Evolutionary conservation across 2,113 vertebrate species (phyloP), one percentile per base, ranked within the genome.

Genomic region (Merops nubicus): DNA sequence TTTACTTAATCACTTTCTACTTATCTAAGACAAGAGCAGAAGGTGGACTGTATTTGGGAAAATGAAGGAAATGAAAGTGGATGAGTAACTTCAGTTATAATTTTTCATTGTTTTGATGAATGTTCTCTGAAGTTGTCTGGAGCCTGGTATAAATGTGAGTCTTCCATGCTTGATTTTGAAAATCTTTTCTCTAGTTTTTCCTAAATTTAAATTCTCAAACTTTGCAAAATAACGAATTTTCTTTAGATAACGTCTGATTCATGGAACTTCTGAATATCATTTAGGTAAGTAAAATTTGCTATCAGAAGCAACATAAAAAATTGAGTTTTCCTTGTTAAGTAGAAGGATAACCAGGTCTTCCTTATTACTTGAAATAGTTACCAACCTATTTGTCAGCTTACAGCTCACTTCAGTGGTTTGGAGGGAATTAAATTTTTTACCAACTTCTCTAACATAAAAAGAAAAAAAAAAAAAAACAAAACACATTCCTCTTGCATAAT

Each of bases 401-500:
- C 15, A 68, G 11, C 28, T 54, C 38, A 38, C 17, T 67, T 70
- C 0, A 9, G 20, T 23, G 16, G 4, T 63, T 77, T 85, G 18
- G 16, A 47, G 23, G 6, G 16, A 79, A 53, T n/a, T 15, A 47
- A 18, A 5, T 13, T 33, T 69, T 88, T 64, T 56, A 56, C 15
- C 17, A 76, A 38, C 3, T 45, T 78, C 38, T 70, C 6, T 63
- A 7, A 75, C 34, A 51, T 59, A 33, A 67, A 75, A 76, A 64
- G n/a, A 67, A 75, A 76, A 64, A 33, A 67, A 75, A 76, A 64
- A 33, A 67, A 75, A 76, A 64, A 8, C 11, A 29, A 28, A 29
- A 67, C 75, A 3, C 2, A 3, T 0, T 50, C 8, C 15, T 79
- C 6, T 40, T 65, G 16, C 0, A 1, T 57, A 73, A 62, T 42